Evolutionary conservation across 1,140 invertebrate genomes (phyloP), one percentile per base, ranked within the genome.

Genomic region (Drosophila insularis): DNA sequence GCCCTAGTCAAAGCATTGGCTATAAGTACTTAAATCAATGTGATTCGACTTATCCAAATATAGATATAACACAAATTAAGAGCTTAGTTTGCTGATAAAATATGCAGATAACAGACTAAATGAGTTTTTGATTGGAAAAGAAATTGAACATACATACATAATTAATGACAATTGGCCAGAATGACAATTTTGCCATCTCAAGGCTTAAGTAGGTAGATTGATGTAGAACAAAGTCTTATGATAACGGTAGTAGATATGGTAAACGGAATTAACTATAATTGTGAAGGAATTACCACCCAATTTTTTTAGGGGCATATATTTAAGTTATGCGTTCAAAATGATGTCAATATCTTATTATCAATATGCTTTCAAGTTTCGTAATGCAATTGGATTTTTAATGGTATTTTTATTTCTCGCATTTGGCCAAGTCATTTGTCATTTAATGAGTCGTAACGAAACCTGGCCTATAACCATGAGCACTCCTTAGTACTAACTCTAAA

Each of bases 21-120:
- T 46, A 19, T 46, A 46, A 46, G 43, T 46, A 46, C 43, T 46
- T 46, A 17, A 46, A 46, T 46, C 43, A 46, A 46, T 46, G 43
- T 46, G 2, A 19, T 46, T 46, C 0, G 43, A 46, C 14, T 17
- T 6, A 46, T 46, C 14, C 4, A 46, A 46, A 17, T 17, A 21
- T 50, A 21, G 43, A 50, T 50, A 50, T 10, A 21, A 4, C 17
- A 6, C 27, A 50, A 50, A 50, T 50, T 50, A 50, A 21, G 3
- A 11, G 17, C 19, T 46, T 19, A 46, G 5, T 17, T 17, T 46
- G 6, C 6, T 19, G 14, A 43, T 43, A 43, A 37, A 37, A 5
- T 43, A 17, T 14, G 4, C 5, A 43, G 40, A 43, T 14, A 40
- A 4, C 11, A 14, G 39, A 1, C 11, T 4, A 40, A 40, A 43